Evolutionary conservation across 2,888 invertebrate species (phyloP).

Genomic region (Andricus curvator): DNA sequence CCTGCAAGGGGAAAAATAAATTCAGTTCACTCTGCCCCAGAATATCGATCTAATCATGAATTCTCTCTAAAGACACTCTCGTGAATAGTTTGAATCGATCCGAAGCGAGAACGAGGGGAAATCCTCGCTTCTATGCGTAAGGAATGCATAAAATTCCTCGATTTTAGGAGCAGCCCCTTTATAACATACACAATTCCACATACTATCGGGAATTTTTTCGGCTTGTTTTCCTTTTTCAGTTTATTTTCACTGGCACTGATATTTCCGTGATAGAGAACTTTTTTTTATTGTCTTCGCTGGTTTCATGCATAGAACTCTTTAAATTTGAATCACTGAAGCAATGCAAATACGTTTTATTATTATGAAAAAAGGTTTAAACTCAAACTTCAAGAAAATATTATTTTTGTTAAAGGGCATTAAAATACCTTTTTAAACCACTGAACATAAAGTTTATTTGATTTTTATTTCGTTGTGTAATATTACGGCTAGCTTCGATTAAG

Average conservation of each 20-base stretch:
- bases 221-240: not conserved
- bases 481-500: too few relatives aligned
- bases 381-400: too few relatives aligned
- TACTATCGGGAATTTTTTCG: not conserved
- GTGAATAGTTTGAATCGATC: constrained; percentile 4
- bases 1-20: constrained; percentile 65
- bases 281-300: too few relatives aligned
- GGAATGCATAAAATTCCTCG: not conserved
- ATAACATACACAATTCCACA: not conserved
- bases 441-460: too few relatives aligned
- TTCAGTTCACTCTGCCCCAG: not conserved
- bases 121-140: not conserved
- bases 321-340: too few relatives aligned
- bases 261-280: too few relatives aligned
- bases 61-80: not conserved
- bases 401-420: too few relatives aligned
- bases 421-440: too few relatives aligned
- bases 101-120: not conserved
- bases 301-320: too few relatives aligned
- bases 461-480: too few relatives aligned
- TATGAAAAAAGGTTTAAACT: too few relatives aligned
- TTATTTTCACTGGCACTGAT: not conserved
- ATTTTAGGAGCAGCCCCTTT: not conserved
- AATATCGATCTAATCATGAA: constrained; percentile 4
- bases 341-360: too few relatives aligned